Conservation (phyloP, 2,797 vertebrate species). For the Cuniculus paca region DNA sequence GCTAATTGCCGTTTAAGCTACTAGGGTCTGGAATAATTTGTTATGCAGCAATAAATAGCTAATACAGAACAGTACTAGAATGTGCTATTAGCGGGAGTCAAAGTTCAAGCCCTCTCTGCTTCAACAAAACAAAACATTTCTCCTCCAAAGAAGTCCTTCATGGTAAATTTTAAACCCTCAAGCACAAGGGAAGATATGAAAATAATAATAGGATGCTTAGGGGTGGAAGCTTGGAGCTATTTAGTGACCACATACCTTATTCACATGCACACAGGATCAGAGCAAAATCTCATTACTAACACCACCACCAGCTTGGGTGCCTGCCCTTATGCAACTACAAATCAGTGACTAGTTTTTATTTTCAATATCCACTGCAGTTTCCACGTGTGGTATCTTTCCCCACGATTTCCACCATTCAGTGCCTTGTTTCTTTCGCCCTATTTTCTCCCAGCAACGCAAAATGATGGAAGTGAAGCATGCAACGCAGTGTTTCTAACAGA, state of each 20-base stretch:
- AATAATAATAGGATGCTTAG: not conserved
- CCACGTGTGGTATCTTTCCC: conserved; percentile 6
- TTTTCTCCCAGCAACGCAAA: conserved; percentile 28
- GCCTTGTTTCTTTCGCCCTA: not conserved
- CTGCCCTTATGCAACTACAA: not conserved
- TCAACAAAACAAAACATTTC: not conserved
- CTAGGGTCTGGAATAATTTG: not conserved
- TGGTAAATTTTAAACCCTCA: not conserved
- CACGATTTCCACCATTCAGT: not conserved
- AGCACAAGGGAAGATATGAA: not conserved
- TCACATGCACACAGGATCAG: not conserved
- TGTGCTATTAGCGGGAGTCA: not conserved
- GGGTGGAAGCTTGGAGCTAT: not conserved
- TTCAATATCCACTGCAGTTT: conserved; percentile 38
- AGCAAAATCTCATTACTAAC: not conserved
- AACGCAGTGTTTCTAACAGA: conserved; percentile 63
- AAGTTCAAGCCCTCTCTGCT: not conserved
- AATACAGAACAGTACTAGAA: not conserved
- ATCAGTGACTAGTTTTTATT: conserved; percentile 37
- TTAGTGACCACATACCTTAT: not conserved
- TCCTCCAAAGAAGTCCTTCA: not conserved
- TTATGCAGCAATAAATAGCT: not conserved
- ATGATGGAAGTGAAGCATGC: not conserved
- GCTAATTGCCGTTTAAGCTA: not conserved
- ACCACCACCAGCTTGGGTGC: not conserved